Conservation (phyloP, 37 sponge, comb jelly and placozoan genomes). For the Agelas oroides region DNA sequence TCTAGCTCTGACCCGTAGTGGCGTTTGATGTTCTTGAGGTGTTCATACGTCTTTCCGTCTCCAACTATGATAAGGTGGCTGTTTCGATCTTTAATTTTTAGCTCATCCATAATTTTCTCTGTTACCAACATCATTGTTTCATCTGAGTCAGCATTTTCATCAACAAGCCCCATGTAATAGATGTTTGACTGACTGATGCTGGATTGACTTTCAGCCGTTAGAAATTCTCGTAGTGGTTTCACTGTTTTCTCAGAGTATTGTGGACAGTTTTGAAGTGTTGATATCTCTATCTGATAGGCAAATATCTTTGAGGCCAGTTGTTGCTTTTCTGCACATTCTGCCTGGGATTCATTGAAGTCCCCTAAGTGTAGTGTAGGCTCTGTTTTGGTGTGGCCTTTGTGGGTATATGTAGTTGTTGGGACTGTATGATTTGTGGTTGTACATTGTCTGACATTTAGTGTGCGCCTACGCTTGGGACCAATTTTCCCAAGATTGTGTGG, state of each 20-base stretch:
- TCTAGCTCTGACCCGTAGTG: conserved; percentile 13
- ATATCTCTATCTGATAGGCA: no score
- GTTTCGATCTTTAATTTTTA: not conserved
- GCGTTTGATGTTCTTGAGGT: conserved; percentile 16
- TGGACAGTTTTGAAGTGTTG: no score
- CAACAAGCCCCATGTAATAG: conserved; percentile 27
- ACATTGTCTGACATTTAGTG: not conserved
- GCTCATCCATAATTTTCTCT: not conserved
- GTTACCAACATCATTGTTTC: conserved; percentile 12
- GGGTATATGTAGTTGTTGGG: no score
- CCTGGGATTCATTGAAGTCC: no score
- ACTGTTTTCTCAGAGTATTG: no score
- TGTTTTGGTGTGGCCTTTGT: no score
- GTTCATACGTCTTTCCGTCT: conserved; percentile 45
- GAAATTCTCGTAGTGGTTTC: no score
- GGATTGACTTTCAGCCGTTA: no score
- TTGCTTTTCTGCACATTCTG: no score
- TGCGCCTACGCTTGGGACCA: conserved; percentile 14
- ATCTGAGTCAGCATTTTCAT: conserved; percentile 29
- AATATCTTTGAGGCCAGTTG: no score
- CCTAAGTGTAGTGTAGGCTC: no score
- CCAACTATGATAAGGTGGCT: conserved; percentile 20
- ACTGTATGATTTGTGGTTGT: no score
- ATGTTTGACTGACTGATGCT: not conserved
- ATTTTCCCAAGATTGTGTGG: conserved; percentile 14